These are phyloP conservation scores for Melitaea cinxia DNA, from an alignment of 1,140 invertebrate genomes.

Conservation along the genomic window DNA sequence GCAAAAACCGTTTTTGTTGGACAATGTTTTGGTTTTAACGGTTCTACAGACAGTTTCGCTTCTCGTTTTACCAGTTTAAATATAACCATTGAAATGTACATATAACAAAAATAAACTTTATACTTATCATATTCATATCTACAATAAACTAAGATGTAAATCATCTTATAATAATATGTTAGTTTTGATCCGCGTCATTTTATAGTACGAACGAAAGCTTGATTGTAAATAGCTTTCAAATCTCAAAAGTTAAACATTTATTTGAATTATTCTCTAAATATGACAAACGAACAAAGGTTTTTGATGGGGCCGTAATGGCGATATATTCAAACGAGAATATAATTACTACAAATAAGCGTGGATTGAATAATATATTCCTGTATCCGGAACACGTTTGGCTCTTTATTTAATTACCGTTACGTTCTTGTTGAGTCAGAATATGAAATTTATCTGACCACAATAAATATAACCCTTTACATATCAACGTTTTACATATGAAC, in stretches of 20 bases:
- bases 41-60: constrained; percentile 12
- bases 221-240: no score
- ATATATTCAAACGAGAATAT: constrained; percentile 23
- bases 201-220: no score
- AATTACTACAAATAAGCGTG: constrained; percentile 16
- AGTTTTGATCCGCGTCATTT: no score
- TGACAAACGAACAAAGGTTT: constrained; percentile 30
- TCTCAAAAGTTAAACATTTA: no score
- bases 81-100: not conserved
- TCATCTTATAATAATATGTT: no score
- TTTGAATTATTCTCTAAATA: constrained; percentile 20
- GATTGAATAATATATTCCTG: constrained; percentile 4
- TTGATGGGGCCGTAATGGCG: constrained; percentile 24
- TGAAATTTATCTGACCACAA: constrained; percentile 5
- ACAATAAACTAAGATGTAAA: no score
- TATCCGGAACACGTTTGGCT: constrained; percentile 6
- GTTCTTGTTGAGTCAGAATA: constrained; percentile 7
- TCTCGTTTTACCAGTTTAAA: not conserved
- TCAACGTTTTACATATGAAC: not conserved
- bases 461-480: not conserved
- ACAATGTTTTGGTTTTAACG: constrained; percentile 21
- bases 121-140: not conserved
- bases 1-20: constrained; percentile 25
- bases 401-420: constrained; percentile 9
- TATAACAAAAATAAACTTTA: not conserved